Conservation (phyloP, 2,113 vertebrate genomes). For the Corythornis madagascariensis region DNA sequence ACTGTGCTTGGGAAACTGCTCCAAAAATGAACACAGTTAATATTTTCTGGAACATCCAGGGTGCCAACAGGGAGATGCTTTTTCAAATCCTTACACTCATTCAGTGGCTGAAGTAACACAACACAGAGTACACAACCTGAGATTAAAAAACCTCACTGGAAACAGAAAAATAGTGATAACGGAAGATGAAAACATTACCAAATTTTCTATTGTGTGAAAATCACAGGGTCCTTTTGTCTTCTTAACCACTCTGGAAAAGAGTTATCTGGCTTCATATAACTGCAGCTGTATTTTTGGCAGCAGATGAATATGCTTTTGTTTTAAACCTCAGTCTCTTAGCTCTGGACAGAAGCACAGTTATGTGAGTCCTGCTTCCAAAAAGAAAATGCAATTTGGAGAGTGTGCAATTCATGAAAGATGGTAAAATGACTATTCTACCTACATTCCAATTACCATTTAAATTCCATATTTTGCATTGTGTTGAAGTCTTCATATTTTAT, state of each 20-base stretch:
- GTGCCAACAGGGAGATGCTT: not conserved
- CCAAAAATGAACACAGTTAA: not conserved
- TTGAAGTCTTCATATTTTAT: not conserved
- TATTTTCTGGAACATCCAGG: constrained; percentile 12
- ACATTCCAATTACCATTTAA: not conserved
- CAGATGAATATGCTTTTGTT: not conserved
- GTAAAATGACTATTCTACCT: not conserved
- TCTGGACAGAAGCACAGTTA: not conserved
- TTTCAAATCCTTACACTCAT: constrained; percentile 27
- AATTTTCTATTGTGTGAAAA: not conserved
- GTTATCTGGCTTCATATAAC: not conserved
- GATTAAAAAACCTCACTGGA: not conserved
- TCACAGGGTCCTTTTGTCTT: not conserved
- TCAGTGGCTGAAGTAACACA: not conserved
- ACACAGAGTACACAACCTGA: not conserved
- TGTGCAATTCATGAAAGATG: not conserved
- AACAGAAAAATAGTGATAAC: not conserved
- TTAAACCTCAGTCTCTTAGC: not conserved
- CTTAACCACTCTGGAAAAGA: not conserved
- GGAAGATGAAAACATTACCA: not conserved
- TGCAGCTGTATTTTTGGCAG: not conserved
- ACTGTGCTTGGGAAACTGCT: constrained; percentile 23
- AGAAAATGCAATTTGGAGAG: not conserved
- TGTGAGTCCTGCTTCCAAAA: not conserved
- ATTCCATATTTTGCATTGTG: not conserved